These are phyloP conservation scores for Myotis brandtii DNA, from an alignment of 2,113 vertebrate genomes.

Conservation along the genomic window DNA sequence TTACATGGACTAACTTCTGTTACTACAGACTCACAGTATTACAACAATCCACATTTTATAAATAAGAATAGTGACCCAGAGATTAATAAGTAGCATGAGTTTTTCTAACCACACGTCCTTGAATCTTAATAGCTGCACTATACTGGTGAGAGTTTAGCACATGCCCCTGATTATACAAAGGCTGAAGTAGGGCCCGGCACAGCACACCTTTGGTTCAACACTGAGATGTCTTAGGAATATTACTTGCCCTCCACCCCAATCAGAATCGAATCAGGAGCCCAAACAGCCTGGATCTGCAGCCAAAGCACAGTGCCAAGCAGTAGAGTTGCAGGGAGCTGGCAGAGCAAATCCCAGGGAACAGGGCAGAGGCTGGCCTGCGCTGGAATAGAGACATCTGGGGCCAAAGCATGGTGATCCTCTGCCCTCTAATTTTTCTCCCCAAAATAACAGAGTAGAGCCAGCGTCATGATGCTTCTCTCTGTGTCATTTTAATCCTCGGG, in stretches of 20 bases:
- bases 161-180: not conserved
- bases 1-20: not conserved
- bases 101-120: not conserved
- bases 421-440: slow-evolving; percentile 53
- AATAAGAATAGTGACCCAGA: not conserved
- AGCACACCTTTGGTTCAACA: not conserved
- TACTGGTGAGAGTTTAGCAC: not conserved
- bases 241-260: not conserved
- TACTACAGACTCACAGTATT: not conserved
- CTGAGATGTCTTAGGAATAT: not conserved
- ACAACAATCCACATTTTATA: not conserved
- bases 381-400: slow-evolving; percentile 20
- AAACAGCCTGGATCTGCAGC: not conserved
- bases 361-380: not conserved
- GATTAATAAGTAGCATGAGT: not conserved
- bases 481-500: slow-evolving; percentile 47
- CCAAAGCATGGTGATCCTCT: not conserved
- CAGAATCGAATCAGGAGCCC: slow-evolving; percentile 1
- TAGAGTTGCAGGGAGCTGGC: not conserved
- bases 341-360: not conserved
- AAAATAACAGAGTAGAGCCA: slow-evolving; percentile 43
- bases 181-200: not conserved
- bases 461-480: not conserved
- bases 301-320: not conserved
- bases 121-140: not conserved